Evolutionary conservation across 2,113 vertebrate genomes (phyloP).

Genomic region (Xenotilapia flavipinnis): DNA sequence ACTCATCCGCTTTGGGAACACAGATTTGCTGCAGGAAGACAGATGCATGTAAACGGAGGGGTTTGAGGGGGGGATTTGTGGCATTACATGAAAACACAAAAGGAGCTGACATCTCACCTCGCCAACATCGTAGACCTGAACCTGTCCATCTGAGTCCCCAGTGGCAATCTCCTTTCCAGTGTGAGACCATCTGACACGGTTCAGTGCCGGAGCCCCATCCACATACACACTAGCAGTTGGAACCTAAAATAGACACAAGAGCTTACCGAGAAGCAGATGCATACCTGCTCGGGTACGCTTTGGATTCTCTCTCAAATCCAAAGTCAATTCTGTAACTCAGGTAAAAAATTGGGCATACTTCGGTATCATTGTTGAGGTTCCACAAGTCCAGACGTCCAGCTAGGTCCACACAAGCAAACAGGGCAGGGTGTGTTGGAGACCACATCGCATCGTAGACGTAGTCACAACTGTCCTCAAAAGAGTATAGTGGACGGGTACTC

Average conservation of each 20-base stretch:
- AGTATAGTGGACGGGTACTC: constrained; percentile 95
- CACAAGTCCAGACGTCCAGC: constrained; percentile 92
- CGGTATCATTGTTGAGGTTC: constrained; percentile 98
- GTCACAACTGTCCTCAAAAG: constrained; percentile 95
- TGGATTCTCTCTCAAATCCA: not conserved
- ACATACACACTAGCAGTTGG: constrained; percentile 91
- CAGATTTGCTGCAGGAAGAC: constrained; percentile 85
- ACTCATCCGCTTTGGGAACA: constrained; percentile 91
- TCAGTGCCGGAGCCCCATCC: constrained; percentile 91
- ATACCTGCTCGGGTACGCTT: not conserved
- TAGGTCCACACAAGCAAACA: constrained; percentile 95
- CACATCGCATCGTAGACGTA: constrained; percentile 98
- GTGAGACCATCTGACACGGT: constrained; percentile 93
- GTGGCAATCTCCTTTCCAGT: constrained; percentile 96
- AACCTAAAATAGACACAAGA: constrained; percentile 70
- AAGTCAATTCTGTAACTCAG: not conserved
- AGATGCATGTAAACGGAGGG: not conserved
- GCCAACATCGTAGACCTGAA: constrained; percentile 94
- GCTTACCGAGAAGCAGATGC: not conserved
- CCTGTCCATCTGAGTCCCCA: constrained; percentile 93
- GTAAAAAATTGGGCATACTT: constrained; percentile 68
- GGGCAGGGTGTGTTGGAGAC: constrained; percentile 93
- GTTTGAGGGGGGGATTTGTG: accelerated
- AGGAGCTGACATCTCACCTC: constrained; percentile 76
- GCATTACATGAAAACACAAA: not conserved